phyloP scores from a whole-genome alignment of 1,140 invertebrate species.

The Drosophila varians region DNA sequence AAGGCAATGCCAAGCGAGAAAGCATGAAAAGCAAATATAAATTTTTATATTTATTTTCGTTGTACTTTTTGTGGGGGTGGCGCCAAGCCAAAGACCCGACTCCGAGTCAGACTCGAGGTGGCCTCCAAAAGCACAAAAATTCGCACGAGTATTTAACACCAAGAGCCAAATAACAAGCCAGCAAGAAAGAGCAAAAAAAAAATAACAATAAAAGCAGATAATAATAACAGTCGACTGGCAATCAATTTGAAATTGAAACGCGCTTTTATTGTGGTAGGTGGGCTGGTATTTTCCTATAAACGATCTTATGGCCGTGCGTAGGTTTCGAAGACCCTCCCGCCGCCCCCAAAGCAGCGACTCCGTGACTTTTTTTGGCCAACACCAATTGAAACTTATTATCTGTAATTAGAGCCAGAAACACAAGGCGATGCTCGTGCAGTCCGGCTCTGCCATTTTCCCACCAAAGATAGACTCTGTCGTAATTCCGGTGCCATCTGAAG shows the following conservation, averaged over 20 bases:
- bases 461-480: conserved; percentile 62
- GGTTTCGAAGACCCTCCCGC: conserved; percentile 20
- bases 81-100: conserved; percentile 45
- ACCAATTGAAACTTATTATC: conserved; percentile 72
- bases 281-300: conserved; percentile 45
- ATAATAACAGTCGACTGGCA: conserved; percentile 73
- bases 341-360: conserved; percentile 7
- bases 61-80: conserved; percentile 62
- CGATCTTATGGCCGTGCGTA: conserved; percentile 55
- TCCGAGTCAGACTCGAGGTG: conserved; percentile 17
- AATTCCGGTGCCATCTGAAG: conserved; percentile 41
- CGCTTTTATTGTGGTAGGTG: conserved; percentile 62
- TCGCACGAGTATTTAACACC: conserved; percentile 77
- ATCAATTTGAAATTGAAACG: conserved; percentile 81
- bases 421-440: conserved; percentile 58
- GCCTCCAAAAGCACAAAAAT: conserved; percentile 71
- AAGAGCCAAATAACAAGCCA: conserved; percentile 48
- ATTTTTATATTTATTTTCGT: conserved; percentile 45
- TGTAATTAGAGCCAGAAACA: conserved; percentile 64
- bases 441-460: conserved; percentile 23
- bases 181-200: conserved; percentile 25
- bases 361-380: conserved; percentile 52
- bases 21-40: conserved; percentile 70
- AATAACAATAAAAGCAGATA: conserved; percentile 60
- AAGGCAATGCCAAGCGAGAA: conserved; percentile 57